Conservation (phyloP, 2,888 invertebrate species). For the Amiota mariae region DNA sequence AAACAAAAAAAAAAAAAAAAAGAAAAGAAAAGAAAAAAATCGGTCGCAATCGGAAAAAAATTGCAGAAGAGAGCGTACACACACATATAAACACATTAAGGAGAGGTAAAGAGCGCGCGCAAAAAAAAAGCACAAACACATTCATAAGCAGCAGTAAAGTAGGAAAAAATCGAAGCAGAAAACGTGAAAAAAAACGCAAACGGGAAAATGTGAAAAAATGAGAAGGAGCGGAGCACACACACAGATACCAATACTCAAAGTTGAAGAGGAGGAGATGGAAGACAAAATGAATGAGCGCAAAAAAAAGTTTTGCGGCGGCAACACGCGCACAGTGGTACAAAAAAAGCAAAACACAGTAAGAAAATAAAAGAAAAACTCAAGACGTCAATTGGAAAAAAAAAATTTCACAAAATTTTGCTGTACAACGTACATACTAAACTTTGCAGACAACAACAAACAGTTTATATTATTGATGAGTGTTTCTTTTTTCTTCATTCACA, state of each 20-base stretch:
- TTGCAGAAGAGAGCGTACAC: slow-evolving; percentile 59
- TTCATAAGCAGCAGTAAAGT: slow-evolving; percentile 48
- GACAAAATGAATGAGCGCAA: slow-evolving; percentile 51
- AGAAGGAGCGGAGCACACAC: slow-evolving; percentile 55
- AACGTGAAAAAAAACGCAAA: slow-evolving; percentile 48
- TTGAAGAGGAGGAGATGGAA: slow-evolving; percentile 36
- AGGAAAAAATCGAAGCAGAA: slow-evolving; percentile 51
- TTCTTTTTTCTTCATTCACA: slow-evolving; percentile 7
- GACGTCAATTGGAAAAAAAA: slow-evolving; percentile 39
- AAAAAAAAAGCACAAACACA: slow-evolving; percentile 56
- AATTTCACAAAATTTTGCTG: not conserved
- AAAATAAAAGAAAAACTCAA: too few relatives aligned
- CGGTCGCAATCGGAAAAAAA: slow-evolving; percentile 68
- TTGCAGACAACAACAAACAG: slow-evolving; percentile 56
- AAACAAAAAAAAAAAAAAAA: slow-evolving; percentile 41
- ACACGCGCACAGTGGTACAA: slow-evolving; percentile 63
- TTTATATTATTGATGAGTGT: slow-evolving; percentile 65
- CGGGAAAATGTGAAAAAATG: slow-evolving; percentile 53
- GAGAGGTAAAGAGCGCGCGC: slow-evolving; percentile 38
- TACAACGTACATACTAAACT: slow-evolving; percentile 43
- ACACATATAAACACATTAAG: slow-evolving; percentile 42
- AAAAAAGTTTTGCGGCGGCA: slow-evolving; percentile 64
- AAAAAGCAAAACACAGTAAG: slow-evolving; percentile 12
- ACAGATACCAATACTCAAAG: too few relatives aligned
- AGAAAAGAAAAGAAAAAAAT: slow-evolving; percentile 55